A percentile compares a stretch with the other conserved stretches of the same genome.
phyloP scores from a whole-genome alignment of 1,140 invertebrate genomes.

The Platyscapa corneri region DNA sequence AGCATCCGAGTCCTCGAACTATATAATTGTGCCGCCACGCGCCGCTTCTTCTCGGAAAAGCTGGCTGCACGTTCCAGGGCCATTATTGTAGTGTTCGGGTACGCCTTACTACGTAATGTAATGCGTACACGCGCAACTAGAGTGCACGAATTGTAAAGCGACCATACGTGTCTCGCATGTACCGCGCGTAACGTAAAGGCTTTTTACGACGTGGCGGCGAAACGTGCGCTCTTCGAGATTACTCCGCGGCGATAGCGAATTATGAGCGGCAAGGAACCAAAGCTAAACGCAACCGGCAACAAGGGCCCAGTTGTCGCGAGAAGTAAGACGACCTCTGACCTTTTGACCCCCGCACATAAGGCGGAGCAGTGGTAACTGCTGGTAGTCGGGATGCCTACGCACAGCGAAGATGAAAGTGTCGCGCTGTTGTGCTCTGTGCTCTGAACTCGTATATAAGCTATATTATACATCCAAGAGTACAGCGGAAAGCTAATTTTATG shows the following conservation, averaged over 20 bases:
- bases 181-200: neutral
- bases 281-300: neutral
- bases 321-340: neutral
- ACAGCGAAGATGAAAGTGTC: neutral
- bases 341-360: neutral
- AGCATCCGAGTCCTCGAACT: neutral
- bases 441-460: too few relatives aligned
- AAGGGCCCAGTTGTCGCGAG: neutral
- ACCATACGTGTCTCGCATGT: constrained; percentile 40
- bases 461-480: neutral
- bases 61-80: neutral
- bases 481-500: neutral
- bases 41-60: constrained; percentile 42
- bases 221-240: constrained; percentile 34
- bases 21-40: constrained; percentile 5
- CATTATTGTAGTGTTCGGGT: constrained; percentile 14
- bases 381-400: neutral
- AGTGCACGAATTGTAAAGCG: constrained; percentile 7
- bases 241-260: constrained; percentile 4
- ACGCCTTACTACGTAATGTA: constrained; percentile 29
- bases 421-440: neutral
- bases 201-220: constrained; percentile 41
- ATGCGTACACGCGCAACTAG: neutral
- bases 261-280: neutral
- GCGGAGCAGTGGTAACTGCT: neutral